A percentile compares a stretch with the other conserved stretches of the same genome.
Evolutionary conservation across 2,797 vertebrate species (phyloP).

Genomic region (Dicrostonyx torquatus): DNA sequence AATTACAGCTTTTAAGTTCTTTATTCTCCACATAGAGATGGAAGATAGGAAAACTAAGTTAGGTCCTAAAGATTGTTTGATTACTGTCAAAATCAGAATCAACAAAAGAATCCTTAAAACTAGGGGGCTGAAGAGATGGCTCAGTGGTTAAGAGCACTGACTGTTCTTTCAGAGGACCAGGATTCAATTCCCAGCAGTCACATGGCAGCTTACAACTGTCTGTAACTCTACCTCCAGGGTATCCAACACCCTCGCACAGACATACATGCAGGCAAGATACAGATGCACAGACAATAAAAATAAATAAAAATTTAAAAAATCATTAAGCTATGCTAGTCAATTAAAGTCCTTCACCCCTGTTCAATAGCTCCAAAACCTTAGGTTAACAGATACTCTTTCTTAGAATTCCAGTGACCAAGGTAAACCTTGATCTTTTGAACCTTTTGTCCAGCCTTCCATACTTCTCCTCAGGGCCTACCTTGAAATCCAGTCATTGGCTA

Average conservation of each 20-base stretch:
- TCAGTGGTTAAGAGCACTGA: no score
- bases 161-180: no score
- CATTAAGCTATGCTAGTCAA: not conserved
- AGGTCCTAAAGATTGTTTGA: constrained; percentile 46
- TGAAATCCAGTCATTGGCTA: not conserved
- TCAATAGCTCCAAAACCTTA: constrained; percentile 21
- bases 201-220: no score
- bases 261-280: no score
- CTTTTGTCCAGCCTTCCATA: not conserved
- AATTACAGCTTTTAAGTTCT: not conserved
- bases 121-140: not conserved
- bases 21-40: not conserved
- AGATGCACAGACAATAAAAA: no score
- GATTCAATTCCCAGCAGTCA: no score
- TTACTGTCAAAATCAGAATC: constrained; percentile 53
- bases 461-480: not conserved
- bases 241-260: no score
- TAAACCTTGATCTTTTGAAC: not conserved
- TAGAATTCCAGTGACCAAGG: constrained; percentile 3
- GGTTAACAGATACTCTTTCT: not conserved
- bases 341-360: not conserved
- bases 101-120: constrained; percentile 22
- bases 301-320: not conserved
- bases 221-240: no score
- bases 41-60: constrained; percentile 45